Conservation (phyloP, 2,888 invertebrate genomes). For the Dione vanillae region DNA sequence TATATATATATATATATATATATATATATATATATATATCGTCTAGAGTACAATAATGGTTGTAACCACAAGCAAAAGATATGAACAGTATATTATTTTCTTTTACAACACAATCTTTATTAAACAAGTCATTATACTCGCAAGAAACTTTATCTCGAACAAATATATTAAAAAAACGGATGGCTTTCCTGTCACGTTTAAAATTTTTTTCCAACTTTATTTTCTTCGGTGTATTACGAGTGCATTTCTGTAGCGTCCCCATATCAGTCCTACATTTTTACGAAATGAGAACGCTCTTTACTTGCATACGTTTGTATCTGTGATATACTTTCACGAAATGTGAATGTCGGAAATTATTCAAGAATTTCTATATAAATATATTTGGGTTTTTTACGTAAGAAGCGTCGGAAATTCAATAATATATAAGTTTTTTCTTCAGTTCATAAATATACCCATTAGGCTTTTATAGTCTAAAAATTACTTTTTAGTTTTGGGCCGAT, state of each 20-base stretch:
- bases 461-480: too few species aligned
- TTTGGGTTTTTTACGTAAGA: neutral
- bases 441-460: too few species aligned
- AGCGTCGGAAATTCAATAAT: neutral
- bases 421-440: neutral
- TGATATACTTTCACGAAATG: constrained; percentile 5
- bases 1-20: too few species aligned
- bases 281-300: constrained; percentile 48
- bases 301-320: constrained; percentile 32
- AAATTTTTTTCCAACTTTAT: constrained; percentile 29
- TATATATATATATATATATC: too few species aligned
- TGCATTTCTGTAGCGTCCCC: constrained; percentile 34
- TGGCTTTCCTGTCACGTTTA: constrained; percentile 26
- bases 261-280: constrained; percentile 33
- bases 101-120: constrained; percentile 2
- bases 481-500: too few species aligned
- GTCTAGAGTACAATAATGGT: too few species aligned
- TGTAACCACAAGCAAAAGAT: neutral
- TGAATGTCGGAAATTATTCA: constrained; percentile 1
- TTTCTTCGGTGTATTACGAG: constrained; percentile 30
- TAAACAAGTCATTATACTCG: constrained; percentile 16
- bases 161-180: constrained; percentile 27
- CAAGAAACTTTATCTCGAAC: constrained; percentile 13
- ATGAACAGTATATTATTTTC: neutral
- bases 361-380: neutral